Percentiles rank a stretch among this genome's conserved stretches.
Evolutionary conservation across 1,140 invertebrate species (phyloP).

Genomic region (Zaprionus kolodkinae): DNA sequence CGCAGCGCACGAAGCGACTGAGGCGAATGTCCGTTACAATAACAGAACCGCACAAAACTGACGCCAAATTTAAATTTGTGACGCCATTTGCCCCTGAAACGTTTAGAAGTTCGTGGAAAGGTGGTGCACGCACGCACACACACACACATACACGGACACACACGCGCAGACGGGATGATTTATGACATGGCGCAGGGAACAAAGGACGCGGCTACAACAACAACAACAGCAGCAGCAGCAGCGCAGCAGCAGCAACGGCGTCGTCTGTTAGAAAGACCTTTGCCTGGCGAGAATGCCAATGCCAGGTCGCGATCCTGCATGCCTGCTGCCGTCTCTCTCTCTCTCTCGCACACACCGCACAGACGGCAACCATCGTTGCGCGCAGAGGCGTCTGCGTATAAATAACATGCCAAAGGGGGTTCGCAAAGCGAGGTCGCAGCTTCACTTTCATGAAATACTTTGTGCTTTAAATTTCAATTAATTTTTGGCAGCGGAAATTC

Average conservation of each 20-base stretch:
- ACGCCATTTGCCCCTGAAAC: conserved; percentile 71
- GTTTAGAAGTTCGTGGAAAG: conserved; percentile 73
- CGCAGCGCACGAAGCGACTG: conserved; percentile 8
- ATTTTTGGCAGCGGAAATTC: background rate
- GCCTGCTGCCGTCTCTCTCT: conserved; percentile 16
- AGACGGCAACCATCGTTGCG: background rate
- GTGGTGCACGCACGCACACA: conserved; percentile 27
- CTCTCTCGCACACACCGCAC: conserved; percentile 39
- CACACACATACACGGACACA: conserved; percentile 24
- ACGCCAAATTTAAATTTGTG: conserved; percentile 65
- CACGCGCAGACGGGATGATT: conserved; percentile 50
- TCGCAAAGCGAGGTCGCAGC: background rate
- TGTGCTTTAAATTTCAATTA: conserved; percentile 5
- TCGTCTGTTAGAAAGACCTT: conserved; percentile 64
- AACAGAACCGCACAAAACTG: conserved; percentile 42
- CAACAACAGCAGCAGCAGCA: conserved; percentile 16
- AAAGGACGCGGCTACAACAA: conserved; percentile 41
- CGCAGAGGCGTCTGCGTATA: conserved; percentile 67
- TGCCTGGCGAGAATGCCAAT: conserved; percentile 60
- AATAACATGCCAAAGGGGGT: conserved; percentile 56
- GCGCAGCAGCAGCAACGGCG: conserved; percentile 15
- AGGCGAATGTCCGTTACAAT: conserved; percentile 42
- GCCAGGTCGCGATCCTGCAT: conserved; percentile 64
- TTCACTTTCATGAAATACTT: background rate
- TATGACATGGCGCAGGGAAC: conserved; percentile 71